Conservation (phyloP, 1,140 invertebrate genomes). For the Cardiocondyla obscurior region DNA sequence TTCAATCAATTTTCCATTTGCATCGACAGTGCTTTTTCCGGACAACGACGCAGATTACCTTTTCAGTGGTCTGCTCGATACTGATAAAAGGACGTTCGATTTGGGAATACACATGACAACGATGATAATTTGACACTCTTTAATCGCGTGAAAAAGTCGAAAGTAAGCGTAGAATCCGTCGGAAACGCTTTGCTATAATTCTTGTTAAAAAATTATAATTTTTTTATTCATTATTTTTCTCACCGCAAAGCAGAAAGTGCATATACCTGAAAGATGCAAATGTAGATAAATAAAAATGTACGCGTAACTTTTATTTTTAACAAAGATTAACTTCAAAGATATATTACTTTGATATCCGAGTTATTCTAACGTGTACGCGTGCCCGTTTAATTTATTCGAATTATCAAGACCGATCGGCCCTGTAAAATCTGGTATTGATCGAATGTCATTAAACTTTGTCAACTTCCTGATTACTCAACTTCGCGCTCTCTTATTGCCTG, state of each 20-base stretch:
- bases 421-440: slow-evolving; percentile 24
- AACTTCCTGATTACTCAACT: slow-evolving; percentile 32
- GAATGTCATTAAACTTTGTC: slow-evolving; percentile 39
- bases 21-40: slow-evolving; percentile 60
- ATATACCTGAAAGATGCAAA: neutral
- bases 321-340: neutral
- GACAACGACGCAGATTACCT: slow-evolving; percentile 56
- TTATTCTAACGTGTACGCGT: neutral
- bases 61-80: slow-evolving; percentile 35
- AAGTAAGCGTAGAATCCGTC: neutral
- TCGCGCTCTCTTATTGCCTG: slow-evolving; percentile 40
- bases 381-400: neutral
- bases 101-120: slow-evolving; percentile 4
- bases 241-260: neutral
- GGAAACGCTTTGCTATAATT: neutral
- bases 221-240: neutral
- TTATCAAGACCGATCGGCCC: slow-evolving; percentile 12
- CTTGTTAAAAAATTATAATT: neutral
- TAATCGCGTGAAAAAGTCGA: neutral
- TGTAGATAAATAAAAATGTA: neutral
- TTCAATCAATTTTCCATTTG: slow-evolving; percentile 72
- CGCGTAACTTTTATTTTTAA: neutral
- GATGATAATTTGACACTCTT: slow-evolving; percentile 5
- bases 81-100: slow-evolving; percentile 50
- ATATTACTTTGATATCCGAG: neutral